Evolutionary conservation across 2,113 vertebrate species (phyloP), one percentile per base, ranked within the genome.

Genomic region (Australoheros scitulus): DNA sequence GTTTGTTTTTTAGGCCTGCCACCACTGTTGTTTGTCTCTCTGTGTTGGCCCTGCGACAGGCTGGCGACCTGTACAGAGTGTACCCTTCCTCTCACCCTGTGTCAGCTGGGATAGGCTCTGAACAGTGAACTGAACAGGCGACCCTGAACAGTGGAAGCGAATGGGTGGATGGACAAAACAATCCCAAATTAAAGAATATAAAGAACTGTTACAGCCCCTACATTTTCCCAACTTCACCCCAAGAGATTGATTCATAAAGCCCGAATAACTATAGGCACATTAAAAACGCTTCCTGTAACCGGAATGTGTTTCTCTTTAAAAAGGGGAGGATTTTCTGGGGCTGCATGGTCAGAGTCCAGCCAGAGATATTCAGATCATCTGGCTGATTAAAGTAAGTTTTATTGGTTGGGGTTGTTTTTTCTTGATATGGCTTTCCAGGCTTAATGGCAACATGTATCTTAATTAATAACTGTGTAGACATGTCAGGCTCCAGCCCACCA

Each of bases 301-400:
- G 10, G 2, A 26, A 59, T 58, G 18, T 20, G 58, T 85, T 84
- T 77, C 83, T 77, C 77, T 89, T 88, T 85, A 72, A 72, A 90
- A 91, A 65, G 55, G 83, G 85, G 83, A 83, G 88, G 85, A 84
- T 80, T 68, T 63, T 81, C 29, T 81, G 64, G 47, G 58, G 43
- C 76, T 55, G 63, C 41, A 58, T 76, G 88, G 59, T 90, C 90
- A 90, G 77, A 90, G 90, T 91, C 87, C 90, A 90, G 22, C 7
- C 4, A 9, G 1, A 74, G 63, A 85, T 32, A 72, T 56, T 24
- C 63, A 70, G 50, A 63, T 43, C 38, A 11, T 58, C 63, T 83
- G 56, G 2, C 34, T 64, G 58, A 74, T 85, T 52, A 77, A 59
- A 81, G 85, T 90, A 55, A 14, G 79, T 20, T 57, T 75, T 70